A percentile compares a stretch with the other conserved stretches of the same genome.
These are phyloP conservation scores for Idaea dimidiata DNA, from an alignment of 2,888 invertebrate genomes.

Conservation along the genomic window DNA sequence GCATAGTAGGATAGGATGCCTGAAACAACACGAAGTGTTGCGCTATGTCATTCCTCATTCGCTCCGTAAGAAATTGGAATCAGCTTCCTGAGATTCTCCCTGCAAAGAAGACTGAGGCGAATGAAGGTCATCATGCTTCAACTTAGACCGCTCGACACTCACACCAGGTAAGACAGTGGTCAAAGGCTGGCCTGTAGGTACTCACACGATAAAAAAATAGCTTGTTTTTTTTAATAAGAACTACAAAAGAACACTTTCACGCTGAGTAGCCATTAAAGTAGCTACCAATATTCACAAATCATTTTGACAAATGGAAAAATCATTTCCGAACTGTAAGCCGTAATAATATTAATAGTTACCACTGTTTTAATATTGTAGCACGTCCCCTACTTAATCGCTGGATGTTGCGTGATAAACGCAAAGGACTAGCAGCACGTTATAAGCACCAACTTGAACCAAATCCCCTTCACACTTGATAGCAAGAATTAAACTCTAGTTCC, in stretches of 20 bases:
- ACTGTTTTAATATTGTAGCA: constrained; percentile 67
- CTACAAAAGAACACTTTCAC: constrained; percentile 16
- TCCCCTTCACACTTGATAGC: constrained; percentile 22
- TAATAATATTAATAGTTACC: constrained; percentile 49
- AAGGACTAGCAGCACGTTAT: constrained; percentile 67
- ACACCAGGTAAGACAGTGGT: no score
- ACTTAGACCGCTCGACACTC: no score
- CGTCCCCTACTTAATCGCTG: constrained; percentile 69
- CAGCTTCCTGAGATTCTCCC: no score
- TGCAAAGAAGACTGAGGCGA: no score
- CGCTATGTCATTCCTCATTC: no score
- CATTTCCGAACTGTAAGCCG: constrained; percentile 40
- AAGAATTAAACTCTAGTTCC: constrained; percentile 22
- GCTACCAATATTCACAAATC: constrained; percentile 25
- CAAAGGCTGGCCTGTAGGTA: no score
- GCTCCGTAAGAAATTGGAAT: no score
- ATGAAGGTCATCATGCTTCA: no score
- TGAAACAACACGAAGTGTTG: no score
- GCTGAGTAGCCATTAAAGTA: neutral
- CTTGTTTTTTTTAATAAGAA: constrained; percentile 17
- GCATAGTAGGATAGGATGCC: no score
- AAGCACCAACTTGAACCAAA: constrained; percentile 46
- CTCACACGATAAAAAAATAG: constrained; percentile 20
- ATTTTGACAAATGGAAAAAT: constrained; percentile 40
- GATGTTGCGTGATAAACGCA: constrained; percentile 78